Base-by-base conservation (phyloP, 1,140 invertebrate species). In the Zeugodacus cucurbitae region DNA sequence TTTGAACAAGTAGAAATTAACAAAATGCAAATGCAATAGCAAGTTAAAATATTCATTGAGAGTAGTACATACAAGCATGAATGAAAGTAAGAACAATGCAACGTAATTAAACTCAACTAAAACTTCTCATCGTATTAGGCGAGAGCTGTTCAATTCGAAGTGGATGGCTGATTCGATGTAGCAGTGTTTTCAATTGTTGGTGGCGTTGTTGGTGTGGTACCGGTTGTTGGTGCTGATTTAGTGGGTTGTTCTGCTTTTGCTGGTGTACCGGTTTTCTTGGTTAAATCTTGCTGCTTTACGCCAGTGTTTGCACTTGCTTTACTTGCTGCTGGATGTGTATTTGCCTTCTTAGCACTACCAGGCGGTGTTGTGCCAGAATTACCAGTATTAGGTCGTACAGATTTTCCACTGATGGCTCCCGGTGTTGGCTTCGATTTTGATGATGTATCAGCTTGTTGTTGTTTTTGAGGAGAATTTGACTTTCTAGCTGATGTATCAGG, bases 171-270 rank as follows among this genome's bases (percentile, higher is more conserved):
- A 26, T 58, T 34, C 26, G 88, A 41, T 26, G 89, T 44, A 58
- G 89, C 85, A 17, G 89, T 54, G 64, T 89, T 58, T 26, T 90
- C 44, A 34, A 48, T 89, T 85, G 90, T 29, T 86, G 54, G 89
- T 2, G 89, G 90, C 17, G 89, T 89, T 4, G 37, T 41, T 3
- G 37, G 3, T 41, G 37, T 41, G 37, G 37, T 41, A 41, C 37
- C 37, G 37, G 3, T 41, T 14, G 90, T 89, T 89, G 91, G 90
- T 2, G 90, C 88, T 22, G 90, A 90, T 3, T 90, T 91, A 10
- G 90, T 87, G 5, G 89, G 87, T 62, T 90, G 90, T 20, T 90
- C 89, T 8, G 91, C 89, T n/a, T 89, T 87, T 20, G 89, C 86
- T 32, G 88, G 44, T 78, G 90, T 90, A n/a, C 17, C 6, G 2